Evolutionary conservation across 2,113 vertebrate species (phyloP), one percentile per base, ranked within the genome.

Genomic region (Phylloscopus whistleri): DNA sequence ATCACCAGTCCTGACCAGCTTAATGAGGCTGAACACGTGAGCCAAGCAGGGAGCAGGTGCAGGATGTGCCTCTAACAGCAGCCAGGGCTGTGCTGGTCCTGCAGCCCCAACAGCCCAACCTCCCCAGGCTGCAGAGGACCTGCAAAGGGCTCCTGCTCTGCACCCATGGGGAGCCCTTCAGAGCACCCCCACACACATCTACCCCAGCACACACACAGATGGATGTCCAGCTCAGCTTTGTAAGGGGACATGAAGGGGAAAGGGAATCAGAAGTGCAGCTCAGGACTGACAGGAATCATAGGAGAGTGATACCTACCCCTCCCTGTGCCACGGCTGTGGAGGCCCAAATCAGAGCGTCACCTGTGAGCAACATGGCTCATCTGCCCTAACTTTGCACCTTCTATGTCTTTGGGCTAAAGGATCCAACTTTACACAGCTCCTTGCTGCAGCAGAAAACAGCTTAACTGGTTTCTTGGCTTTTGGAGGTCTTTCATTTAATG

Each of bases 111-210:
- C 2, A 27, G 84, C 91, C 70, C 93, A 77, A n/a, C 33, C 88
- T 66, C 87, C 46, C 75, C 90, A 95, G 94, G 85, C 13, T 66
- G 55, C 95, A 85, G 41, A 85, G 91, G 49, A 72, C 11, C 81
- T 77, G 75, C 49, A 11, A 90, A 85, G n/a, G 78, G 17, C 35
- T 37, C 78, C 28, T 9, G 78, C 89, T 87, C 41, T 6, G 17
- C 82, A 56, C 15, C 49, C 13, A 11, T 1, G 49, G 75, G 18
- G 52, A 56, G n/a, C n/a, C n/a, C n/a, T n/a, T n/a, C n/a, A n/a
- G n/a, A n/a, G 22, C 35, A 41, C 41, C 41, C 41, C 41, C 41
- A 41, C 41, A 13, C 37, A 37, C 37, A 23, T 3, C 16, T 35
- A 70, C 63, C 83, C 86, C 51, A 11, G 26, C 64, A 87, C 69